Evolutionary conservation across 2,113 vertebrate species (phyloP), one percentile per base, ranked within the genome.

Genomic region (Lathamus discolor): DNA sequence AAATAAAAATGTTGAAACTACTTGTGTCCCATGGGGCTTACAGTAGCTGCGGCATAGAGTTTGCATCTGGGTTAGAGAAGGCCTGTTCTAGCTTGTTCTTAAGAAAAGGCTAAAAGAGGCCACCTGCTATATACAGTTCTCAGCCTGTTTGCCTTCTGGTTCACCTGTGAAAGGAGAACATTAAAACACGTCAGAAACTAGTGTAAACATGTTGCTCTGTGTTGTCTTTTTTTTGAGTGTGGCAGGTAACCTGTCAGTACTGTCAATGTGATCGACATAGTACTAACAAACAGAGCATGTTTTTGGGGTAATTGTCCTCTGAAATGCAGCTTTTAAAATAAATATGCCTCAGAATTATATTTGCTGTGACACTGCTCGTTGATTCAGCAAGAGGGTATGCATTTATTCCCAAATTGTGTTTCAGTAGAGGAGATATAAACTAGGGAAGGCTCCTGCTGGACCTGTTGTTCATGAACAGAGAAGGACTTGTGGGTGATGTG

Each of bases 21-120:
- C 9, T 29, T 0, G 0, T 31, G 55, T 66, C 43, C n/a, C 63
- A 10, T 27, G 54, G 25, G 39, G 15, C 39, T 48, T 73, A 4
- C 4, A 9, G 61, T 10, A 43, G 83, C 59, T 49, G 70, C 43
- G 79, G 31, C 28, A 9, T 10, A 24, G 64, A 59, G 64, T 31
- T 69, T 1, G 11, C 37, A 16, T 62, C 37, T 75, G 51, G 13
- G 24, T 86, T 67, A 41, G 74, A 52, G 83, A 43, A 52, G 22
- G 29, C 63, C 17, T 84, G 55, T 62, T 83, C 33, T 55, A 83
- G 64, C 46, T 52, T 82, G 52, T 23, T 13, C 6, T 2, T 68
- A 16, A 61, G 54, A 77, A 54, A 73, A 48, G 13, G 12, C 33
- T n/a, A 4, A 46, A 41, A 52, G 55, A 37, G 25, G 55, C 59